Percentiles rank a stretch among this genome's conserved stretches.
Evolutionary conservation across 2,113 vertebrate species (phyloP).

Genomic region (Ailurus styani): DNA sequence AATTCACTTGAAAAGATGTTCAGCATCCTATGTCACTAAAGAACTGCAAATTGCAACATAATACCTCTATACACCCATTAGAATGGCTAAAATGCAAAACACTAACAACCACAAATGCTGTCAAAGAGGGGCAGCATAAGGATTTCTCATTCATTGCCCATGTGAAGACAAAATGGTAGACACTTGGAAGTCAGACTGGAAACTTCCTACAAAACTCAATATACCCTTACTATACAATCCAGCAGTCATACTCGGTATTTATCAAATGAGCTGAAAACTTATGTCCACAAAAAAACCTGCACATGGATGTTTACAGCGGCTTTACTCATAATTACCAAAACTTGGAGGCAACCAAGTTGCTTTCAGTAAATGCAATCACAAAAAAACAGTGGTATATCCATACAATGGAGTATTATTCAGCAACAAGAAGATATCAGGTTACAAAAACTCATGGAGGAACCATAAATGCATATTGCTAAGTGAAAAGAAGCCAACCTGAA

Average conservation of each 20-base stretch:
- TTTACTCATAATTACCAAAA: background rate
- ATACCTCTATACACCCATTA: background rate
- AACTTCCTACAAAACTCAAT: background rate
- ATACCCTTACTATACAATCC: background rate
- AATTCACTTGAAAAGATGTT: background rate
- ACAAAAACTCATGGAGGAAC: background rate
- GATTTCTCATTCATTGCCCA: background rate
- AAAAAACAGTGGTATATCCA: background rate
- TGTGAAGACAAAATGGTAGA: background rate
- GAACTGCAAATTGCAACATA: background rate
- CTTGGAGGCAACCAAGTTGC: background rate
- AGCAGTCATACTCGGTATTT: background rate
- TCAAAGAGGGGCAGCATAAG: background rate
- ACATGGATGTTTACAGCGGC: background rate
- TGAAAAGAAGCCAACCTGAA: background rate
- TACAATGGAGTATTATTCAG: background rate
- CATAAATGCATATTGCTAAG: background rate
- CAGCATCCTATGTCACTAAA: background rate
- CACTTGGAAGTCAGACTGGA: background rate
- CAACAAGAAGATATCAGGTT: background rate
- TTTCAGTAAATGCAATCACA: background rate
- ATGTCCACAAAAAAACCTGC: background rate
- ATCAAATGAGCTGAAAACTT: background rate
- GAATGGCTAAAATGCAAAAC: background rate
- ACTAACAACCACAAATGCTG: background rate